Percentiles rank a stretch among this genome's conserved stretches.
Evolutionary conservation across 2,797 vertebrate genomes (phyloP).

Genomic region (Rhincodon typus): DNA sequence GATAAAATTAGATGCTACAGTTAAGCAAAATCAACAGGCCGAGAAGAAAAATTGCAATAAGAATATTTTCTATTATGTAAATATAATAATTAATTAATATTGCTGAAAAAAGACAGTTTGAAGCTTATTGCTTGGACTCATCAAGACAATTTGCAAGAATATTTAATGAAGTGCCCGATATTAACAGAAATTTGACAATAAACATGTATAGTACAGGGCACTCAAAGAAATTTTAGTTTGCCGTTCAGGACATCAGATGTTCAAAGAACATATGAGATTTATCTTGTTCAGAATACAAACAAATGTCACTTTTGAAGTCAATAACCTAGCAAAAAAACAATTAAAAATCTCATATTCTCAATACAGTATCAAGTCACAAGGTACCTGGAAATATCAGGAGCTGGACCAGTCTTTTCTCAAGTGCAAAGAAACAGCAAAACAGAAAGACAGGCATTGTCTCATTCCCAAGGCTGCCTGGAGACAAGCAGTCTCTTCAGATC

Average conservation of each 20-base stretch:
- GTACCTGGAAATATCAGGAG: slow-evolving; percentile 1
- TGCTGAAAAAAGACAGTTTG: too few species aligned
- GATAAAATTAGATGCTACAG: too few species aligned
- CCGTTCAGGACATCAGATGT: background rate
- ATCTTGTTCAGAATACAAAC: background rate
- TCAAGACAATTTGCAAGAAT: too few species aligned
- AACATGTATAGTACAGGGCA: background rate
- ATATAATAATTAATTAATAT: background rate
- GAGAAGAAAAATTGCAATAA: background rate
- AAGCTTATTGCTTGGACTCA: too few species aligned
- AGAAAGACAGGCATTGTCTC: slow-evolving; percentile 3
- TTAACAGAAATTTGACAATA: background rate
- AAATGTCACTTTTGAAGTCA: background rate
- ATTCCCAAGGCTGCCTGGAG: background rate
- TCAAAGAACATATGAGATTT: background rate
- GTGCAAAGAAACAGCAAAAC: background rate
- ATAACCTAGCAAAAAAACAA: background rate
- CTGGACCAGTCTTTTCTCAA: background rate
- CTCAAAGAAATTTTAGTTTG: background rate
- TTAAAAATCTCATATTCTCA: background rate
- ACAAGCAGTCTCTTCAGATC: slow-evolving; percentile 1
- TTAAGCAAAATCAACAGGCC: background rate
- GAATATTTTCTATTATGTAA: background rate
- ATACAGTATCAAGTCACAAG: background rate
- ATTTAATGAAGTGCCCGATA: background rate